Percentiles rank a stretch among this genome's conserved stretches.
Conservation (phyloP, 2,113 vertebrate genomes). For the Bos javanicus region DNA sequence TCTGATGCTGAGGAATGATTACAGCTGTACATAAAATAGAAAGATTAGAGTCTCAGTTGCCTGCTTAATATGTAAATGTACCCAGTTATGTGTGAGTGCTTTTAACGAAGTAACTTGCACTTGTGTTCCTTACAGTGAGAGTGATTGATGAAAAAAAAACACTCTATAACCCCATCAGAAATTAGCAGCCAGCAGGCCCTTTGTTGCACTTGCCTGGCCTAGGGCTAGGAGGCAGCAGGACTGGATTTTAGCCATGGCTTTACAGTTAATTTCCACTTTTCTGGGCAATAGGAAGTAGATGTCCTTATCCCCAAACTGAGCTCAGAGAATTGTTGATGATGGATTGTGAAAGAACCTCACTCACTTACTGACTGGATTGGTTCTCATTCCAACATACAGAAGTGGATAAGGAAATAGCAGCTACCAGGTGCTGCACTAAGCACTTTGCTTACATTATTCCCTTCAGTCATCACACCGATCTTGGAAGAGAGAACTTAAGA, state of each 20-base stretch:
- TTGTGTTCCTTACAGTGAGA: constrained; percentile 74
- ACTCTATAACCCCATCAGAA: constrained; percentile 66
- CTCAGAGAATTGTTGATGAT: background rate
- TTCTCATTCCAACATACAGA: background rate
- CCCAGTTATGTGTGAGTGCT: constrained; percentile 76
- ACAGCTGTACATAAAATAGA: constrained; percentile 72
- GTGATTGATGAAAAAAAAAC: constrained; percentile 75
- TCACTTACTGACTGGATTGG: background rate
- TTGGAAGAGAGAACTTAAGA: background rate
- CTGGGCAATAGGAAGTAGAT: background rate
- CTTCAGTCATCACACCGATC: background rate
- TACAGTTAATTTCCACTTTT: constrained; percentile 7
- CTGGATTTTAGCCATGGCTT: background rate
- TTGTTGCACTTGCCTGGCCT: constrained; percentile 12
- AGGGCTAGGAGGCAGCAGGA: background rate
- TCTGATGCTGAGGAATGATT: constrained; percentile 74
- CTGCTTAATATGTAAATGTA: constrained; percentile 85
- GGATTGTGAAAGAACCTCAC: background rate
- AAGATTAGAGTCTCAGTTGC: constrained; percentile 79
- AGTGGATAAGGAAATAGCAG: background rate
- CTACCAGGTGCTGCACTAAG: background rate
- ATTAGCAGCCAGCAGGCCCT: constrained; percentile 17
- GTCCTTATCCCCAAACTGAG: background rate
- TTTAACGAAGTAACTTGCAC: constrained; percentile 80
- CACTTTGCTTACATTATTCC: background rate